These are phyloP conservation scores for Trachelipus rathkii DNA, from an alignment of 1,140 invertebrate species.

Conservation along the genomic window DNA sequence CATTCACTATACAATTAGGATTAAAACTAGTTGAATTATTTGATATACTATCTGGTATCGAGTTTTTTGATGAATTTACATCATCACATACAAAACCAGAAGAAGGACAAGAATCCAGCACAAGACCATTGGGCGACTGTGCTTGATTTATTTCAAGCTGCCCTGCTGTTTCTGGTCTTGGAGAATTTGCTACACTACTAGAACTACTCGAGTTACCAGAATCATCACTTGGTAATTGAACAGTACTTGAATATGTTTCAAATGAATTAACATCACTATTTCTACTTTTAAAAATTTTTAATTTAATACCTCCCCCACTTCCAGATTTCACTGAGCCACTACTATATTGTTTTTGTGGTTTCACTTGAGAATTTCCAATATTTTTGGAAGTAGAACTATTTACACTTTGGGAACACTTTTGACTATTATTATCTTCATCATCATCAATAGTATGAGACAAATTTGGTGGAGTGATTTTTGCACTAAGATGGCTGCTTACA, in stretches of 20 bases:
- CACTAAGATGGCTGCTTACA: neutral
- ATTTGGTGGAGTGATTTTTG: neutral
- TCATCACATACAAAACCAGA: conserved; percentile 35
- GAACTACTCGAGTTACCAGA: conserved; percentile 37
- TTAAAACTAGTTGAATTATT: neutral
- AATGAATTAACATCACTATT: conserved; percentile 37
- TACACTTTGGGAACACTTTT: neutral
- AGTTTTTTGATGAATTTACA: conserved; percentile 25
- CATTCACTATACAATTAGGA: neutral
- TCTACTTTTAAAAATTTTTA: conserved; percentile 44
- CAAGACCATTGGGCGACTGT: conserved; percentile 35
- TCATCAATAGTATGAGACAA: neutral
- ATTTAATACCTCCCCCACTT: conserved; percentile 38
- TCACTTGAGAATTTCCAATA: conserved; percentile 18
- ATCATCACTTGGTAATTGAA: conserved; percentile 44
- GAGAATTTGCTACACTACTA: conserved; percentile 41
- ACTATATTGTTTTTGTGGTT: conserved; percentile 22
- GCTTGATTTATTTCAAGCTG: conserved; percentile 34
- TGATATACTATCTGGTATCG: conserved; percentile 14
- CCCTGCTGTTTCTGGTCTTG: conserved; percentile 23
- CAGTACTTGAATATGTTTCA: conserved; percentile 42
- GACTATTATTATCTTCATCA: neutral
- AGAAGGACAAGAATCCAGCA: conserved; percentile 26
- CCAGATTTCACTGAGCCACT: conserved; percentile 21
- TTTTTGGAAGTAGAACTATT: conserved; percentile 28